phyloP scores from a whole-genome alignment of 2,113 vertebrate genomes.

The Anser cygnoides region DNA sequence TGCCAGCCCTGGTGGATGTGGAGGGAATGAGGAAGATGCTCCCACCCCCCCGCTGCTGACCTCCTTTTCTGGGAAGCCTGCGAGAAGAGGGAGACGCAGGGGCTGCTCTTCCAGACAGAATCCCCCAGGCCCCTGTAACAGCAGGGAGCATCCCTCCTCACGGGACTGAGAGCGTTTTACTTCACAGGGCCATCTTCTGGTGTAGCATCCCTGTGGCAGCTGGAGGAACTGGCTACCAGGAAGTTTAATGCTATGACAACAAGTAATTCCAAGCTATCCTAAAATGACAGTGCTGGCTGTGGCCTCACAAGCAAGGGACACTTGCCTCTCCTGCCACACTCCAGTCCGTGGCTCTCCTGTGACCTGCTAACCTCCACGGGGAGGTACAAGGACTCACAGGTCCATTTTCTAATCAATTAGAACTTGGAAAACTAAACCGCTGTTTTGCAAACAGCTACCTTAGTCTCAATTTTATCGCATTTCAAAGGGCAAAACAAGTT shows the following conservation, averaged over 20 bases:
- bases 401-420: neutral
- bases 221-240: neutral
- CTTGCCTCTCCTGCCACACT: neutral
- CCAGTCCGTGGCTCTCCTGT: rapidly evolving
- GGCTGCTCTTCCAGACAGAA: rapidly evolving
- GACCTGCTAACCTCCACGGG: neutral
- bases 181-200: neutral
- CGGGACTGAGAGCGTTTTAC: rapidly evolving
- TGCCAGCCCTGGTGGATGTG: neutral
- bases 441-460: neutral
- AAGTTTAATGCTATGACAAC: neutral
- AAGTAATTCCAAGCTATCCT: rapidly evolving
- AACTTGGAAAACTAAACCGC: neutral
- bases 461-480: neutral
- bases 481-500: neutral
- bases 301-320: neutral
- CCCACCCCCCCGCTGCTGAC: rapidly evolving
- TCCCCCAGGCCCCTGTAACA: rapidly evolving
- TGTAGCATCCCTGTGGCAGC: rapidly evolving
- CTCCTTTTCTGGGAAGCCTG: neutral
- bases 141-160: no score
- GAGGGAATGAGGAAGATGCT: rapidly evolving
- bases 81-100: neutral
- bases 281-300: neutral
- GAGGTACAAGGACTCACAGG: neutral